phyloP scores from a whole-genome alignment of 2,797 vertebrate species.

The Schizothorax lantsangensis region DNA sequence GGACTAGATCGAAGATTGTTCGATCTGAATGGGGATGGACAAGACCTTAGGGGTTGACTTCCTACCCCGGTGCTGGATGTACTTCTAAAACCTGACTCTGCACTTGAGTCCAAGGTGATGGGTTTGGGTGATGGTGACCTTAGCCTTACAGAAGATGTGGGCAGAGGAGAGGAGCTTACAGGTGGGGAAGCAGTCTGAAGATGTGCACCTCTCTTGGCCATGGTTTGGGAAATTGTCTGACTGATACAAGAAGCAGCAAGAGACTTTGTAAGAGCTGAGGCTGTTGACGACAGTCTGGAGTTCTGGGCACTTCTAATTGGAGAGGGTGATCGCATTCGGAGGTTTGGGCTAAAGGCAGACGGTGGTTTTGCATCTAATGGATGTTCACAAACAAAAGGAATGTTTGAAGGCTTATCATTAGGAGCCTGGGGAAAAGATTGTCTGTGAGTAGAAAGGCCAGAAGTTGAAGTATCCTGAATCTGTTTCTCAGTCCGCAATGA shows the following conservation, averaged over 20 bases:
- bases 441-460: background rate
- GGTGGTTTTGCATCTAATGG: constrained; percentile 28
- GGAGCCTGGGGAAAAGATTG: constrained; percentile 19
- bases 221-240: constrained; percentile 85
- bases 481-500: constrained; percentile 56
- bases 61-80: constrained; percentile 43
- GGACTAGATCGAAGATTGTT: constrained; percentile 51
- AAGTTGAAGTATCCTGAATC: constrained; percentile 36
- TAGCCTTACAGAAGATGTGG: constrained; percentile 59
- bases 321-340: constrained; percentile 52
- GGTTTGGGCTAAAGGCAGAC: constrained; percentile 65
- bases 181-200: constrained; percentile 57
- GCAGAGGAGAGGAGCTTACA: constrained; percentile 27
- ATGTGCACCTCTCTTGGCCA: constrained; percentile 72
- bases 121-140: constrained; percentile 72
- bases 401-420: constrained; percentile 40
- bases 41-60: constrained; percentile 56
- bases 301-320: constrained; percentile 56
- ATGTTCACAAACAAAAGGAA: background rate
- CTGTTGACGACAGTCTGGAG: constrained; percentile 62
- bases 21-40: constrained; percentile 58
- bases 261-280: constrained; percentile 80
- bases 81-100: constrained; percentile 35
- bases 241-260: constrained; percentile 86
- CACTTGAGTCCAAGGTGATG: constrained; percentile 15